Evolutionary conservation across 2,888 invertebrate species (phyloP), one percentile per base, ranked within the genome.

Genomic region (Copidosoma aretas): DNA sequence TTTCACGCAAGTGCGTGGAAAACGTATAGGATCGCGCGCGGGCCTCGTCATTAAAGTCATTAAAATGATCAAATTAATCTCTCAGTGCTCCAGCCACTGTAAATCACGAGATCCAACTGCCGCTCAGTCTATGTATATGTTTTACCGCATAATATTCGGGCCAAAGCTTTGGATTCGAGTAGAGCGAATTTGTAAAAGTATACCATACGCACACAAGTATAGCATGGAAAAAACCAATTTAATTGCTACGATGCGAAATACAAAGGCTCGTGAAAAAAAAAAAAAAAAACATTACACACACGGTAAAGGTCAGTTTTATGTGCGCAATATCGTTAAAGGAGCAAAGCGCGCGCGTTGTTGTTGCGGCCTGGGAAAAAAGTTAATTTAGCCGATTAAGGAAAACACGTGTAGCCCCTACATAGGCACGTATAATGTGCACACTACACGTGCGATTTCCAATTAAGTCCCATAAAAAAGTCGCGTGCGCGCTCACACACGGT

Each of bases 361-460:
- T n/a, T n/a, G n/a, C n/a, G 43, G 43, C 43, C 43, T 46, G 43
- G 43, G 43, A 46, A 46, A 46, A 46, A 46, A 46, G 43, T 46
- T 17, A 46, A 46, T 46, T 46, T 17, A 4, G 43, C 43, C 43
- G 43, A 46, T 46, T 14, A 46, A 1, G 43, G 15, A 46, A 46
- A 46, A 46, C 43, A 46, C 43, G 43, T 46, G 43, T 46, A 46
- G 8, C 3, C 32, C 32, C 32, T n/a, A n/a, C n/a, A n/a, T n/a
- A n/a, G n/a, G n/a, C n/a, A n/a, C n/a, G 32, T 8, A 5, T 32
- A 5, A 32, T 32, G 32, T 32, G 8, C 32, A 32, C 32, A 32
- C 32, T 8, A 12, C 43, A 12, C 17, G 43, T 12, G 43, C 43
- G 17, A 17, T 15, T 46, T 12, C 43, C 43, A 46, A 46, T 46